These are phyloP conservation scores for Drosophila asahinai DNA, from an alignment of 1,140 invertebrate genomes.

Conservation along the genomic window DNA sequence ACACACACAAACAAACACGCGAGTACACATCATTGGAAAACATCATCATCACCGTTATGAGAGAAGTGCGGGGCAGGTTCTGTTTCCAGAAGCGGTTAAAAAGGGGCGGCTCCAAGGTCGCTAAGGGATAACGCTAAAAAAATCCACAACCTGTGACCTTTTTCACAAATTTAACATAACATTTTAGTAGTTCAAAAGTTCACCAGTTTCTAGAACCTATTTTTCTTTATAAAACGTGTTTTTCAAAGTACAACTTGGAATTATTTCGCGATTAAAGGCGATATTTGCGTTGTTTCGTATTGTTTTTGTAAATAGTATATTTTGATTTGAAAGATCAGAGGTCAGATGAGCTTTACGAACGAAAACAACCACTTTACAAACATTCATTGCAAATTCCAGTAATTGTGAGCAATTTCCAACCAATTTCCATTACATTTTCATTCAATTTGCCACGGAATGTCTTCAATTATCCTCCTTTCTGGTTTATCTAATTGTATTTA, in stretches of 20 bases:
- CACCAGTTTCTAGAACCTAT: neutral
- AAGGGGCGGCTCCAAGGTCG: slow-evolving; percentile 13
- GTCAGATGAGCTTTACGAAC: neutral
- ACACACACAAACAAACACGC: slow-evolving; percentile 7
- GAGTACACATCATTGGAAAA: slow-evolving; percentile 4
- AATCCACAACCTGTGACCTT: neutral
- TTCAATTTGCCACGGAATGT: slow-evolving; percentile 2
- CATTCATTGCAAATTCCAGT: neutral
- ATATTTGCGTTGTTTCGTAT: neutral
- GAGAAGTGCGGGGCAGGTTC: slow-evolving; percentile 11
- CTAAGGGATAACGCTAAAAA: neutral
- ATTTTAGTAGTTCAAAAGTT: neutral
- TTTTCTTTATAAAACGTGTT: neutral
- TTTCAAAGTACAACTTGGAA: neutral
- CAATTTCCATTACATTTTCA: neutral
- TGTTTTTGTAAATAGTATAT: neutral
- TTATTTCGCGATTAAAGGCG: neutral
- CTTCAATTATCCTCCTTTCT: slow-evolving; percentile 15
- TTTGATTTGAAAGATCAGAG: neutral
- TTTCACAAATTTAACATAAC: neutral
- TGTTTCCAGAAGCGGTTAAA: neutral
- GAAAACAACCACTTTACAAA: neutral
- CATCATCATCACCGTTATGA: slow-evolving; percentile 26
- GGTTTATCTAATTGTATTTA: slow-evolving; percentile 1
- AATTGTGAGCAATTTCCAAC: slow-evolving; percentile 20